Evolutionary conservation across 2,797 vertebrate genomes (phyloP).

Genomic region (Chaetophractus vellerosus): DNA sequence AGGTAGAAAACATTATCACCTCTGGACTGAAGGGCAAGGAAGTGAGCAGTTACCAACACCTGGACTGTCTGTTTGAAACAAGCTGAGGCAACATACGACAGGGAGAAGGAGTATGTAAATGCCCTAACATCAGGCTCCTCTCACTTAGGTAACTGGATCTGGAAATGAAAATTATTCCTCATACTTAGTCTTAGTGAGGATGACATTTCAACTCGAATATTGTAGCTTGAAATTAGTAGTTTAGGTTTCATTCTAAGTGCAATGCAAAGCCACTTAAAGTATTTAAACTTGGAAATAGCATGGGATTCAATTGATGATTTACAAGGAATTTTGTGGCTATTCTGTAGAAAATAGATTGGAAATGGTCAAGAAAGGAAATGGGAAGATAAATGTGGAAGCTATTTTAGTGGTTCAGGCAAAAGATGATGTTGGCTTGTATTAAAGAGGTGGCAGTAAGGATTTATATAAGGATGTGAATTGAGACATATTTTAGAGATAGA

Average conservation of each 20-base stretch:
- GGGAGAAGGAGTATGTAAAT: not conserved
- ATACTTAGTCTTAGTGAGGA: not conserved
- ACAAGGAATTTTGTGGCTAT: conserved; percentile 30
- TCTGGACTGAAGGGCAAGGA: not conserved
- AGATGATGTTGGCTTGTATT: not conserved
- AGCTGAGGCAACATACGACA: not conserved
- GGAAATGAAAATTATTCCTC: conserved; percentile 33
- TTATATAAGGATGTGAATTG: not conserved
- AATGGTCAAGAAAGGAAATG: conserved; percentile 26
- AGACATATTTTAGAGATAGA: not conserved
- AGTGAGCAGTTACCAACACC: not conserved
- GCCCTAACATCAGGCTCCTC: not conserved
- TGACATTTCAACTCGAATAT: not conserved
- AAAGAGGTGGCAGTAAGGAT: not conserved
- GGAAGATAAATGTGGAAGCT: conserved; percentile 20
- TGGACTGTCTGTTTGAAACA: not conserved
- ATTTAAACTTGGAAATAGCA: conserved; percentile 46
- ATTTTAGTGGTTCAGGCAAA: not conserved
- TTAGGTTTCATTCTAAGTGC: not conserved
- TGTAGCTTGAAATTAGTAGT: not conserved
- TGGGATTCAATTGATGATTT: not conserved
- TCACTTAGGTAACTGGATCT: not conserved
- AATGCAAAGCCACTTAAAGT: conserved; percentile 13
- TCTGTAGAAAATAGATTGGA: conserved; percentile 9
- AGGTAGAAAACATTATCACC: not conserved